phyloP scores from a whole-genome alignment of 2,113 vertebrate genomes.

The Cryptomyrus ogoouensis region DNA sequence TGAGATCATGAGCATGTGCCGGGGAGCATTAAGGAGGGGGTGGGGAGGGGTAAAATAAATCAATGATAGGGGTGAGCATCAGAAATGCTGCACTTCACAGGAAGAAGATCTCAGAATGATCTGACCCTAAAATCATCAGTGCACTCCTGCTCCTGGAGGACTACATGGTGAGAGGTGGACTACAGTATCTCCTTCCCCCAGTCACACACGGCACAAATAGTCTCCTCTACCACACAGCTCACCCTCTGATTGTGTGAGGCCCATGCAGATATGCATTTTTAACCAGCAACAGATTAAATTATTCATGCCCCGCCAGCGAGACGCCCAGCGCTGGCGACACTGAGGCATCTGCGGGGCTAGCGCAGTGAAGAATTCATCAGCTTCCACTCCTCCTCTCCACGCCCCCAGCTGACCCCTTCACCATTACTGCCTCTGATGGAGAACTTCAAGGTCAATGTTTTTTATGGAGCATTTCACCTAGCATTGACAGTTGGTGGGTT shows the following conservation, averaged over 20 bases:
- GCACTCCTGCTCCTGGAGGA: not conserved
- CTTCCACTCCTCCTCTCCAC: not conserved
- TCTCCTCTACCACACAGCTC: not conserved
- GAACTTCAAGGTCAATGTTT: slow-evolving; percentile 48
- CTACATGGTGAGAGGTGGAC: not conserved
- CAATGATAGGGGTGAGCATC: not conserved
- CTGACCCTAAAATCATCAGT: not conserved
- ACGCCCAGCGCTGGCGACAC: not conserved
- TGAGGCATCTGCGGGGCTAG: not conserved
- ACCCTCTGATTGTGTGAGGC: slow-evolving; percentile 7
- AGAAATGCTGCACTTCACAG: not conserved
- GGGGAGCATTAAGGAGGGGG: not conserved
- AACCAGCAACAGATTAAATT: slow-evolving; percentile 17
- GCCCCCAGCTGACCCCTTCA: not conserved
- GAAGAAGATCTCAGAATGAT: not conserved
- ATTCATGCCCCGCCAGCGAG: not conserved
- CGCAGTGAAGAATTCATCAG: not conserved
- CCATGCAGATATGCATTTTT: slow-evolving; percentile 13
- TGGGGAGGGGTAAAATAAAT: not conserved
- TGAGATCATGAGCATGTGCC: no score
- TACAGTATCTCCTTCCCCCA: not conserved
- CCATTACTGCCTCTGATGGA: not conserved
- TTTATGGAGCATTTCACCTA: slow-evolving; percentile 39
- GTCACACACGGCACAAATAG: not conserved
- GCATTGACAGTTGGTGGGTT: slow-evolving; percentile 29